Evolutionary conservation across 2,113 vertebrate species (phyloP).

Genomic region (Orientallactaga bullata): DNA sequence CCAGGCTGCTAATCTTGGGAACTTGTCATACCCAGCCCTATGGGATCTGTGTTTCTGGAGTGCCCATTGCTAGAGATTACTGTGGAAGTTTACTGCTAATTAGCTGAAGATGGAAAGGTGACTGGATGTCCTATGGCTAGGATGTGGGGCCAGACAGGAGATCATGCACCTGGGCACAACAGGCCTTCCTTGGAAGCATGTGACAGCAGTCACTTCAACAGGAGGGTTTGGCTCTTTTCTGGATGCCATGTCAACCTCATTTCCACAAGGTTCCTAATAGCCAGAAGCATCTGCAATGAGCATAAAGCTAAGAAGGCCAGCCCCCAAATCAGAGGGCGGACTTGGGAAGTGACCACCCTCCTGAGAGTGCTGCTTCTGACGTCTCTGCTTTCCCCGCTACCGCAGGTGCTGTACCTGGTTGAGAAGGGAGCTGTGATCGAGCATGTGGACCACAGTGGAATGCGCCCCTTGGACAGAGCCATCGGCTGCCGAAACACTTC

Average conservation of each 20-base stretch:
- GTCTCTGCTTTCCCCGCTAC: not conserved
- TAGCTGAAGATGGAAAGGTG: not conserved
- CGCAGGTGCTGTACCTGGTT: slow-evolving; percentile 97
- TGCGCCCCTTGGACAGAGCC: slow-evolving; percentile 98
- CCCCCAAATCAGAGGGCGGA: rapidly evolving
- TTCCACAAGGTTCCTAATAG: not conserved
- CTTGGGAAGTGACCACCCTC: rapidly evolving
- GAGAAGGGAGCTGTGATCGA: slow-evolving; percentile 97
- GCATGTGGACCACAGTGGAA: slow-evolving; percentile 97
- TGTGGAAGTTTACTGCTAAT: not conserved
- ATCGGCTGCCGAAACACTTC: slow-evolving; percentile 97
- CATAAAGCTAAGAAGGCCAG: not conserved
- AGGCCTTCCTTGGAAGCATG: too few species aligned
- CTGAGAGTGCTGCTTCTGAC: not conserved
- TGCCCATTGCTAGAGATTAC: rapidly evolving
- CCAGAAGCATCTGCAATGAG: not conserved
- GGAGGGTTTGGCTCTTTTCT: not conserved
- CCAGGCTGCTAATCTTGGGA: rapidly evolving
- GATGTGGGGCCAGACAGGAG: not conserved
- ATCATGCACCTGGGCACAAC: rapidly evolving
- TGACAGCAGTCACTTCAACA: not conserved
- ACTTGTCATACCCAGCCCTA: not conserved
- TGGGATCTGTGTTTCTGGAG: not conserved
- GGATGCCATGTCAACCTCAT: not conserved
- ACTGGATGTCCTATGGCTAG: not conserved